These are phyloP conservation scores for Phalacrocorax aristotelis DNA, from an alignment of 2,113 vertebrate genomes.

Conservation along the genomic window DNA sequence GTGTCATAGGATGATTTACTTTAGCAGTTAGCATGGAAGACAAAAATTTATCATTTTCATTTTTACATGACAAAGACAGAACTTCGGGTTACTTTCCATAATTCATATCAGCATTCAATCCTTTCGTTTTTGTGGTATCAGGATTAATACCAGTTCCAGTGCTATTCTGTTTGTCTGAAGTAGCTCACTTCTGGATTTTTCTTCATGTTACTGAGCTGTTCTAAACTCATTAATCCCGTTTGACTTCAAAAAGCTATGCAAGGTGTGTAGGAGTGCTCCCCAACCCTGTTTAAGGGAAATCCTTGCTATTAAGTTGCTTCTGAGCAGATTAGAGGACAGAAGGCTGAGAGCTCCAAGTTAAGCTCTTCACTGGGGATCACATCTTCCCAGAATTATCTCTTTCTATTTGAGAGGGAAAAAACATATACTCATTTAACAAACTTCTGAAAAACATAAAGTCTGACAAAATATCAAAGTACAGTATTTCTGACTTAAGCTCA, in stretches of 20 bases:
- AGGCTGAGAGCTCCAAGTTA: not conserved
- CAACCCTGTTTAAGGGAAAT: not conserved
- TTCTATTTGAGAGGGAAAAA: not conserved
- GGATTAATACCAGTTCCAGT: not conserved
- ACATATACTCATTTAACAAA: not conserved
- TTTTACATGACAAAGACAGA: not conserved
- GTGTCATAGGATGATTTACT: slow-evolving; percentile 29
- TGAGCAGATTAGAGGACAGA: not conserved
- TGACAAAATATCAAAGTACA: not conserved
- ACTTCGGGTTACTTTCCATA: not conserved
- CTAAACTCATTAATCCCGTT: not conserved
- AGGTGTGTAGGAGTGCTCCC: not conserved
- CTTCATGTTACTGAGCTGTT: not conserved
- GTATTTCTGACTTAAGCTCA: not conserved
- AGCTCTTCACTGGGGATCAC: not conserved
- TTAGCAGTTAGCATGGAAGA: not conserved
- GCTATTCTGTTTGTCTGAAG: not conserved
- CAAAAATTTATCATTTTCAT: not conserved
- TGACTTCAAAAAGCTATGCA: not conserved
- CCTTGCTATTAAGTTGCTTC: not conserved
- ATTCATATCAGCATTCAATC: not conserved
- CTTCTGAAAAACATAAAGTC: not conserved
- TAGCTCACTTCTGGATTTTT: not conserved
- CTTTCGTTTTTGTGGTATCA: not conserved
- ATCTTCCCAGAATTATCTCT: not conserved